Evolutionary conservation across 2,113 vertebrate genomes (phyloP).

Genomic region (Phainopepla nitens): DNA sequence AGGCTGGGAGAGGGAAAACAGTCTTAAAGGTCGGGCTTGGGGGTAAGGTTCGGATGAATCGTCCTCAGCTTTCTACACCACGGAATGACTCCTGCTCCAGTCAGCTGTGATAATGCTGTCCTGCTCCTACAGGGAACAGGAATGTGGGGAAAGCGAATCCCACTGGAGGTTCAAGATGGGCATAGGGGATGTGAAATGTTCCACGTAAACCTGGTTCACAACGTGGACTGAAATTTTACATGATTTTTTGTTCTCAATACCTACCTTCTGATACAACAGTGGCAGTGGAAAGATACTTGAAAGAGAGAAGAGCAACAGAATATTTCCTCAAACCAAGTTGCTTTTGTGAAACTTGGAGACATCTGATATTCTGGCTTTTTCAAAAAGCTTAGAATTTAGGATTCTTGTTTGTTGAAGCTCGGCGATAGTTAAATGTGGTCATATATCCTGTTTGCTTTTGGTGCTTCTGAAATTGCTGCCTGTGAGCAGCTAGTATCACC

Average conservation of each 20-base stretch:
- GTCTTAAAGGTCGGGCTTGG: neutral
- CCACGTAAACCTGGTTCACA: neutral
- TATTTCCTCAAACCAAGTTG: fast-evolving
- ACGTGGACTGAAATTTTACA: fast-evolving
- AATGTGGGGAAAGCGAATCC: neutral
- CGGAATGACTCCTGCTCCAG: fast-evolving
- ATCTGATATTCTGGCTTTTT: neutral
- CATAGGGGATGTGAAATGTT: neutral
- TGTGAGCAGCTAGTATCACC: neutral
- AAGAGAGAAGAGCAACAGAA: neutral
- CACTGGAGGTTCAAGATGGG: neutral
- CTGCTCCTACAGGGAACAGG: neutral
- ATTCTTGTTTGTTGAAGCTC: neutral
- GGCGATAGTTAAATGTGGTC: neutral
- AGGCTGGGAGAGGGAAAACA: neutral
- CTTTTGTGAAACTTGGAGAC: neutral
- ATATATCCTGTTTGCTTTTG: neutral
- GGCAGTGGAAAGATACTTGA: neutral
- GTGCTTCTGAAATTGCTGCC: neutral
- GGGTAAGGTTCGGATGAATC: neutral
- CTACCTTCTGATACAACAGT: neutral
- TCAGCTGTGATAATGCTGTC: neutral
- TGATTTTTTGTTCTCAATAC: neutral
- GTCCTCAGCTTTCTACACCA: neutral
- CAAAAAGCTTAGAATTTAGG: neutral